phyloP scores from a whole-genome alignment of 2,797 vertebrate species.

The Craterocephalus amniculus region DNA sequence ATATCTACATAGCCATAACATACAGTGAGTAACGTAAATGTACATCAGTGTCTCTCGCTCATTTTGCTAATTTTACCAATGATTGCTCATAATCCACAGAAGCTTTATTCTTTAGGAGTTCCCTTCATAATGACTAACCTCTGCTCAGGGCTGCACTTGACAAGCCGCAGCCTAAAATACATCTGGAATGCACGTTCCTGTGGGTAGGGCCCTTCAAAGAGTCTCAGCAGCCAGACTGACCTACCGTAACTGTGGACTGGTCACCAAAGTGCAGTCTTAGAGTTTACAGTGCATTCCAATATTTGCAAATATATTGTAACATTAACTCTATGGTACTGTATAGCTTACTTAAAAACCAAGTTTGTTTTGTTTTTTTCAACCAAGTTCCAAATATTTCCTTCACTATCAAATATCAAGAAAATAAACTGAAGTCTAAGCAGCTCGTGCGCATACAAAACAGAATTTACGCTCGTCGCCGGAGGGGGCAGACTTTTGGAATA shows the following conservation, averaged over 20 bases:
- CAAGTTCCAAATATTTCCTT: too few species aligned
- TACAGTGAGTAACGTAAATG: neutral
- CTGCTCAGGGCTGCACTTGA: slow-evolving; percentile 41
- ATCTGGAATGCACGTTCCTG: slow-evolving; percentile 50
- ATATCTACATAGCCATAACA: neutral
- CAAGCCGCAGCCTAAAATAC: slow-evolving; percentile 64
- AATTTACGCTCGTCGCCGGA: too few species aligned
- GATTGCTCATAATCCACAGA: slow-evolving; percentile 19
- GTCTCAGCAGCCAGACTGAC: slow-evolving; percentile 40
- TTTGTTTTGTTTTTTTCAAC: too few species aligned
- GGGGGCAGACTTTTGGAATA: too few species aligned
- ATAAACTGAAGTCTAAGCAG: too few species aligned
- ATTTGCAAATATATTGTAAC: neutral
- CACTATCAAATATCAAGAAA: too few species aligned
- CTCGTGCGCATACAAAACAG: too few species aligned
- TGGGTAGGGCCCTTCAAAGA: slow-evolving; percentile 49
- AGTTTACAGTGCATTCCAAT: neutral
- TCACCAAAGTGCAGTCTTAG: slow-evolving; percentile 7
- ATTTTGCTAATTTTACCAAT: slow-evolving; percentile 2
- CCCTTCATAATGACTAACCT: slow-evolving; percentile 47
- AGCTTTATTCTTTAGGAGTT: slow-evolving; percentile 15
- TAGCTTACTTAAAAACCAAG: neutral
- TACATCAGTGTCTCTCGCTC: neutral
- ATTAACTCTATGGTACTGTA: neutral
- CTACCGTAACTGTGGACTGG: slow-evolving; percentile 11